Evolutionary conservation across 2,797 vertebrate species (phyloP), one percentile per base, ranked within the genome.

Genomic region (Chaetodon trifasciatus): DNA sequence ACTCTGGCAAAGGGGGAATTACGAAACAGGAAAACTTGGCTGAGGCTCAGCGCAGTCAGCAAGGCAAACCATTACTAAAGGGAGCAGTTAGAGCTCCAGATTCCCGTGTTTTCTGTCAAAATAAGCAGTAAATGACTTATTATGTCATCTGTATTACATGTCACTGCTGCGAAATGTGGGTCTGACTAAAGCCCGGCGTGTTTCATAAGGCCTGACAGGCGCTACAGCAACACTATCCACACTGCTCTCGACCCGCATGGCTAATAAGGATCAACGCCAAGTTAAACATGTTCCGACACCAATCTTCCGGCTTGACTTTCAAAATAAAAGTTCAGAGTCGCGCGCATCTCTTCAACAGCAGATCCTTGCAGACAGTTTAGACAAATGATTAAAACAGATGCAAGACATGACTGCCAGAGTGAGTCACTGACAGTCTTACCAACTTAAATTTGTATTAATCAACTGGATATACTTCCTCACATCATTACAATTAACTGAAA

Each of bases 11-110:
- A 65, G 15, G 39, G 32, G 24, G 49, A 78, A 79, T 93, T 93
- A 93, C 60, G 85, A 92, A 91, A 92, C 86, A 76, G 67, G 44
- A 70, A 70, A 90, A 88, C 84, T 84, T 89, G 83, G 87, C 85
- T 56, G 69, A 32, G 55, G 55, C 52, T 86, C 70, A 39, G 39
- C 46, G 24, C 52, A 40, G 46, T 60, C 17, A 3, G 35, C 5
- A 6, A 15, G 4, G 6, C 55, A 1, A 69, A 46, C 64, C 70
- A 71, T 1, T 2, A 15, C 13, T 32, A 17, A 11, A 50, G 12
- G 53, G 0, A 76, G 61, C 46, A 3, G 24, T 5, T 11, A 3
- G 17, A 24, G n/a, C 8, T 15, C 6, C 6, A 6, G 1, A 19
- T 3, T 6, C 0, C 0, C 1, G 6, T 1, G 50, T 69, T 58